A percentile compares a stretch with the other conserved stretches of the same genome.
Conservation (phyloP, 1,140 invertebrate genomes). For the Pinna nobilis region DNA sequence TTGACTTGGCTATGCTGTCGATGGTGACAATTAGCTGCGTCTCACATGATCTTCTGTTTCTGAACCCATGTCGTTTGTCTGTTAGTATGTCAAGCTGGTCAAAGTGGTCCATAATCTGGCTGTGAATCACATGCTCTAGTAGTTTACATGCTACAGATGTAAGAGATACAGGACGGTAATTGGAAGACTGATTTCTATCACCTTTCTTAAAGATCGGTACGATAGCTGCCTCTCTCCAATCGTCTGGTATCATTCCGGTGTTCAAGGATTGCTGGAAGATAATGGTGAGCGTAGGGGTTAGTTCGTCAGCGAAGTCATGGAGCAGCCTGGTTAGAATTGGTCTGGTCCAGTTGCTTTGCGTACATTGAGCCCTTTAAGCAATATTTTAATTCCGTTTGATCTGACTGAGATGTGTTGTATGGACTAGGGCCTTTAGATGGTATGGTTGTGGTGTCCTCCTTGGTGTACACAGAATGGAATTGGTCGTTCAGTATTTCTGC, state of each 20-base stretch:
- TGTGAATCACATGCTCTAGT: constrained; percentile 23
- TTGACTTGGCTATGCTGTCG: constrained; percentile 18
- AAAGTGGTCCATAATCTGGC: constrained; percentile 32
- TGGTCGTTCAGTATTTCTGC: constrained; percentile 20
- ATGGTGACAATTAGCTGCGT: constrained; percentile 5
- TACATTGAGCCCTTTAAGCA: constrained; percentile 8
- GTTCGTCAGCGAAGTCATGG: constrained; percentile 22
- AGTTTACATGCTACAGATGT: constrained; percentile 21
- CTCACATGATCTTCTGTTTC: constrained; percentile 2
- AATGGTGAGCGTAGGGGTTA: constrained; percentile 20
- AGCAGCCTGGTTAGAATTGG: constrained; percentile 19
- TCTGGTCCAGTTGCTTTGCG: constrained; percentile 40
- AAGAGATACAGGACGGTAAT: constrained; percentile 15
- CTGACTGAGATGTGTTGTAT: constrained; percentile 3
- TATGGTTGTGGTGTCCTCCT: constrained; percentile 10
- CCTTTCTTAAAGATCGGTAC: constrained; percentile 43
- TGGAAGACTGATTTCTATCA: constrained; percentile 10
- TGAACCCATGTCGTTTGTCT: constrained; percentile 24
- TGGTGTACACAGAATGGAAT: constrained; percentile 20
- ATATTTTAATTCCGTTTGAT: constrained; percentile 5
- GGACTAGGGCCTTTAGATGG: constrained; percentile 16
- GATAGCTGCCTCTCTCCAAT: constrained; percentile 36
- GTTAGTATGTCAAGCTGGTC: constrained; percentile 15
- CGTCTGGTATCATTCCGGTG: constrained; percentile 26
- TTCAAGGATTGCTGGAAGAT: constrained; percentile 33